Evolutionary conservation across 2,113 vertebrate species (phyloP), one percentile per base, ranked within the genome.

Genomic region (Emydura subglobosa): DNA sequence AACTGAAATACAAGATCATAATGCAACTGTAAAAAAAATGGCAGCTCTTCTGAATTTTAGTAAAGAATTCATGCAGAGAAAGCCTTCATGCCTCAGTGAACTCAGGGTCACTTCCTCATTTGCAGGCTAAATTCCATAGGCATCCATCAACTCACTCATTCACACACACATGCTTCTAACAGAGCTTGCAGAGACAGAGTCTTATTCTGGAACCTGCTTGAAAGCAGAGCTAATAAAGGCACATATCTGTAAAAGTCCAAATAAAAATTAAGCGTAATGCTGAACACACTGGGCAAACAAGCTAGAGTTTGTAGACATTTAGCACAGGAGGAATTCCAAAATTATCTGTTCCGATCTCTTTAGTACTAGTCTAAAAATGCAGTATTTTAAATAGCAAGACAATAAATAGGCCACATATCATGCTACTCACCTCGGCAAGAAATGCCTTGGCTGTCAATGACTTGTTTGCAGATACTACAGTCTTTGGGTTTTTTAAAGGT

Each of bases 381-480:
- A 79, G 54, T 44, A 5, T 12, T 84, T 84, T 22, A 88, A 1
- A 0, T 2, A 53, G 21, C 6, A 50, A 90, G 17, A 82, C 88
- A 94, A 11, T 5, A 87, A 90, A 74, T 21, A 74, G n/a, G 51
- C 10, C 6, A 72, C 6, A 47, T 21, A 1, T 74, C 21, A 25
- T 0, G 6, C 5, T 10, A 79, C 97, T 98, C 85, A 98, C 98
- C 97, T 97, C 94, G 96, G 95, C 98, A 98, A 14, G 96, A 97
- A 90, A 97, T 34, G 81, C 97, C 98, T 79, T 95, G 98, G 42
- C 92, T 92, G 6, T 93, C 92, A 54, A 98, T 97, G 55, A 91
- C 49, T 91, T 98, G 91, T 54, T 96, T 97, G 97, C 98, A 98
- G 85, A 96, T 96, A 72, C 94, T 97, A 82, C 98, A 98, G 57